phyloP scores from a whole-genome alignment of 2,888 invertebrate species.

The Diloba caeruleocephala region DNA sequence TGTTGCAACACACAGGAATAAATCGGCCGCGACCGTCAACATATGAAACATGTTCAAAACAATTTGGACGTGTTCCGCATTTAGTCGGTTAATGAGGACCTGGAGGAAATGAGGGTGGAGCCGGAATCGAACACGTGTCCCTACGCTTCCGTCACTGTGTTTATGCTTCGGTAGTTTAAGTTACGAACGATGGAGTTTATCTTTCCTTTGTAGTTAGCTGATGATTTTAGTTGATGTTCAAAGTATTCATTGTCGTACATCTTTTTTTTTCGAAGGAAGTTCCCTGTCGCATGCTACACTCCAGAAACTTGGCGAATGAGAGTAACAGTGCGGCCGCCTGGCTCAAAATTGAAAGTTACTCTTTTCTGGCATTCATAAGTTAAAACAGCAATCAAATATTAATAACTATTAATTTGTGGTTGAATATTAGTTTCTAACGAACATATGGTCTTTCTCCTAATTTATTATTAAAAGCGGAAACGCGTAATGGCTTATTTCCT shows the following conservation, averaged over 20 bases:
- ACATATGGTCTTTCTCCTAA: conserved; percentile 38
- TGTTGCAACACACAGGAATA: conserved; percentile 30
- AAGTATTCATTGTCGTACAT: too few species aligned
- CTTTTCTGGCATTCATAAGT: conserved; percentile 23
- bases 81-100: conserved; percentile 68
- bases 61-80: conserved; percentile 54
- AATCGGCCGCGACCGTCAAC: conserved; percentile 35
- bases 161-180: conserved; percentile 44
- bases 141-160: conserved; percentile 70
- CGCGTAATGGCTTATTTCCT: conserved; percentile 49
- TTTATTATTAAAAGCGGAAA: conserved; percentile 50
- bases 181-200: conserved; percentile 1
- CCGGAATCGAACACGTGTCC: conserved; percentile 73
- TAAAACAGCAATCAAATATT: conserved; percentile 25
- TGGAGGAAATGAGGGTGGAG: conserved; percentile 65
- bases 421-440: conserved; percentile 31
- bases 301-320: too few species aligned
- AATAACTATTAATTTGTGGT: conserved; percentile 31
- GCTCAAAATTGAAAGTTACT: conserved; percentile 41
- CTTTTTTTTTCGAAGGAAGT: too few species aligned
- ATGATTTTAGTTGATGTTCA: background rate
- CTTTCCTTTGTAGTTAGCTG: conserved; percentile 4
- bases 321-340: too few species aligned
- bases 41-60: conserved; percentile 33
- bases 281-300: too few species aligned